Conservation (phyloP, 2,797 vertebrate species). For the Australoheros facetus region DNA sequence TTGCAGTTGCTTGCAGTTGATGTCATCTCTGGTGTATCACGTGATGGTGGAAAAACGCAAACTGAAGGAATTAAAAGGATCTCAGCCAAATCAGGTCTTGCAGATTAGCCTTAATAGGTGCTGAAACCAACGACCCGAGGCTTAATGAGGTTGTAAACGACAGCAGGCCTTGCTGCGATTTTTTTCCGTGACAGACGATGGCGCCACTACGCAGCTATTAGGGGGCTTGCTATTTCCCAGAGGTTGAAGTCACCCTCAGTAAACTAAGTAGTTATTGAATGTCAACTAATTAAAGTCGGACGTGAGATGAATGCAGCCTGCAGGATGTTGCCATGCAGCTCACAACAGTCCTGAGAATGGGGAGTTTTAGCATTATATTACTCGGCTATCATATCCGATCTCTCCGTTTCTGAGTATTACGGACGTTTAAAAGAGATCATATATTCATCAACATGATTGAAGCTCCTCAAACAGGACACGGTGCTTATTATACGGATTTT, state of each 20-base stretch:
- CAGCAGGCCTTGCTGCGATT: conserved; percentile 72
- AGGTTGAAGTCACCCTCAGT: conserved; percentile 65
- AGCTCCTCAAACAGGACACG: not conserved
- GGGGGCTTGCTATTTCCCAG: conserved; percentile 50
- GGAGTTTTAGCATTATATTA: not conserved
- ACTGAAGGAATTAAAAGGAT: conserved; percentile 52
- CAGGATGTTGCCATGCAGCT: conserved; percentile 41
- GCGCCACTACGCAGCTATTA: conserved; percentile 88
- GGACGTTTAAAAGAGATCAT: not conserved
- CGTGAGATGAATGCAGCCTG: conserved; percentile 51
- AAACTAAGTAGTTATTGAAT: conserved; percentile 70
- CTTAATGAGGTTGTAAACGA: conserved; percentile 68
- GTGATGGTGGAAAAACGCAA: conserved; percentile 25
- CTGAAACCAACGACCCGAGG: conserved; percentile 72
- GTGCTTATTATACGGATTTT: not conserved
- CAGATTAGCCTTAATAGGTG: conserved; percentile 73
- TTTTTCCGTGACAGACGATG: conserved; percentile 86
- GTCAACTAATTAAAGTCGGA: conserved; percentile 74
- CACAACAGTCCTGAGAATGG: not conserved
- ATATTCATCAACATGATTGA: not conserved
- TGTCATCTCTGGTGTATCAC: conserved; percentile 30
- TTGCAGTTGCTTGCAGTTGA: conserved; percentile 14
- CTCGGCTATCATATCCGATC: not conserved
- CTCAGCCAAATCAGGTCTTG: conserved; percentile 64
- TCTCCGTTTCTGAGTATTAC: not conserved